Base-by-base conservation (phyloP, 2,113 vertebrate species). In the Hemiscyllium ocellatum region DNA sequence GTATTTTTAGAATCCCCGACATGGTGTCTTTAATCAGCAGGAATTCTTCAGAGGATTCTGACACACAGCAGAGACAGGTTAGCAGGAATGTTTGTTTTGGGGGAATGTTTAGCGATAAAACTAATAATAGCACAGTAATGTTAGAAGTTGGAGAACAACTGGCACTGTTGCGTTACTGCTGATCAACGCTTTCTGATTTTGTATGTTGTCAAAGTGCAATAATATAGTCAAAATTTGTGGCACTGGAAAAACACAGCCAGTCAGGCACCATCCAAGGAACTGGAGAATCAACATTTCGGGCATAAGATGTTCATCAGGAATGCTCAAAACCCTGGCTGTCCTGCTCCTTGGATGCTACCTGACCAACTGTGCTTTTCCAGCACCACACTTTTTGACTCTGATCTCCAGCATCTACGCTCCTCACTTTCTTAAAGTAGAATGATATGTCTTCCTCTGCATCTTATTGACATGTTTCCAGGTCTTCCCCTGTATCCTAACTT, bases 31-130 rank as follows among this genome's bases (percentile, higher is more conserved):
- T 65, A 93, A 37, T 93, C n/a, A 37, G 17, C 61, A 66, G 61
- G 56, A 66, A 91, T 65, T 19, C 33, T 91, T 91, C 61, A n/a
- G 89, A 91, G 89, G 56, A 66, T 91, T 91, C 56, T 66, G 56
- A 26, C 19, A 29, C 7, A 15, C 33, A 91, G 2, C 20, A 83
- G 42, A 83, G 56, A 20, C 56, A n/a, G 37, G 4, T n/a, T n/a
- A 66, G 56, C 17, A 37, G 61, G 33, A 68, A 93, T 66, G 19
- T 42, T 93, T 93, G 61, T 7, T 66, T 93, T 66, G 22, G 66
- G 89, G 61, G 61, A n/a, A 47, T 93, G 33, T 66, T 93, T 17
- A 7, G 61, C 37, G 89, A 37, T 66, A 19, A 1, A 37, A 24
- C 17, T 61, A 61, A 52, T n/a, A 52, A 90, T 90, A 1, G 80